Evolutionary conservation across 2,113 vertebrate genomes (phyloP), one percentile per base, ranked within the genome.

Genomic region (Phyllopteryx taeniolatus): DNA sequence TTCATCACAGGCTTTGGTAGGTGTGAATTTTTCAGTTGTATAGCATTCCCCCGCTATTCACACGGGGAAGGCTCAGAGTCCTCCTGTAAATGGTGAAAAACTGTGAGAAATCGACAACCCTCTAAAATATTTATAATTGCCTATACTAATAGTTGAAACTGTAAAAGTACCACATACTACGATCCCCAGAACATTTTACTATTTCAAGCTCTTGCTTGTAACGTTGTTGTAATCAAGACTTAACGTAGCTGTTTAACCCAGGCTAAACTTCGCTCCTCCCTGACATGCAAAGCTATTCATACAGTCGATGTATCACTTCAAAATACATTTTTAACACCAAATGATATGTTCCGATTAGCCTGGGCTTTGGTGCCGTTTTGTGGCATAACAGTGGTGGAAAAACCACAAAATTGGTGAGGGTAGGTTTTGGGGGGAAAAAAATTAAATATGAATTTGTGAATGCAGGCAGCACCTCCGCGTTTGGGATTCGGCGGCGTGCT

Each of bases 1-100:
- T 95, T 95, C 85, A 94, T 95, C 78, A 93, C 94, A 13, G 94
- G 95, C 70, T 93, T 96, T 22, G 95, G 95, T 95, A 82, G 86
- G 91, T 81, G 15, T 14, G 2, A 54, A 72, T 5, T 27, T 59
- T 53, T 39, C 9, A 2, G 15, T 63, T 53, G 20, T 56, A 46
- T 15, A n/a, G 67, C 53, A 35, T 39, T 39, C 20, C 12, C 17
- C 27, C 9, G 1, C 0, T 31, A 59, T 59, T 59, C 56, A 31
- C 27, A 3, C 1, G 12, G 13, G 2, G 11, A 1, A 51, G 7
- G 20, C 3, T 2, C n/a, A 22, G 3, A 22, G 53, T 3, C n/a
- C 6, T 22, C 20, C 19, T 2, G 8, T 56, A 56, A 56, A 56
- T 56, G 9, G n/a, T 13, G 5, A 5, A 51, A 51, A 17, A 51